Percentiles rank a stretch among this genome's conserved stretches.
phyloP scores from a whole-genome alignment of 2,113 vertebrate species.

The Brienomyrus longianalis region DNA sequence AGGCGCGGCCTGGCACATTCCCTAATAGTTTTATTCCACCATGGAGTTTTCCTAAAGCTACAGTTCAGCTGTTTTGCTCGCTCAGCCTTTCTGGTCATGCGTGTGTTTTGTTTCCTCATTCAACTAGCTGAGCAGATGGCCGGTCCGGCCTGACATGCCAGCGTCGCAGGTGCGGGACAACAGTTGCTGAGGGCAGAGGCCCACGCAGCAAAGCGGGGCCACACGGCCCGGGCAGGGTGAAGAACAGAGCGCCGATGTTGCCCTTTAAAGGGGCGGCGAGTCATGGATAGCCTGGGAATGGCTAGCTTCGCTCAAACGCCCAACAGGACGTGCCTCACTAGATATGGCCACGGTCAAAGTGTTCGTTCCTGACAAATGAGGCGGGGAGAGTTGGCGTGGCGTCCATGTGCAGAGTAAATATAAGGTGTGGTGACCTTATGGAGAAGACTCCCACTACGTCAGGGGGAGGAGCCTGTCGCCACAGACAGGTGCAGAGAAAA shows the following conservation, averaged over 20 bases:
- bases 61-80: background rate
- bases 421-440: background rate
- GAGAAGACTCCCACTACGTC: background rate
- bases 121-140: background rate
- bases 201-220: too few relatives aligned
- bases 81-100: background rate
- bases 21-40: background rate
- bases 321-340: background rate
- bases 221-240: background rate
- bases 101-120: too few relatives aligned
- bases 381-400: background rate
- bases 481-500: background rate
- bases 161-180: background rate
- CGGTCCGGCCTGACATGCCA: background rate
- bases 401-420: background rate
- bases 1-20: constrained; percentile 14
- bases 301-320: background rate
- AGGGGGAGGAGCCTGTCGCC: background rate
- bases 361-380: background rate
- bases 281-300: background rate
- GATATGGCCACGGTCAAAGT: background rate
- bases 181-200: background rate
- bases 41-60: background rate
- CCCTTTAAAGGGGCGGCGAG: background rate
- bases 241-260: background rate